Conservation (phyloP, 2,113 vertebrate species). For the Pachycephala philippinensis region DNA sequence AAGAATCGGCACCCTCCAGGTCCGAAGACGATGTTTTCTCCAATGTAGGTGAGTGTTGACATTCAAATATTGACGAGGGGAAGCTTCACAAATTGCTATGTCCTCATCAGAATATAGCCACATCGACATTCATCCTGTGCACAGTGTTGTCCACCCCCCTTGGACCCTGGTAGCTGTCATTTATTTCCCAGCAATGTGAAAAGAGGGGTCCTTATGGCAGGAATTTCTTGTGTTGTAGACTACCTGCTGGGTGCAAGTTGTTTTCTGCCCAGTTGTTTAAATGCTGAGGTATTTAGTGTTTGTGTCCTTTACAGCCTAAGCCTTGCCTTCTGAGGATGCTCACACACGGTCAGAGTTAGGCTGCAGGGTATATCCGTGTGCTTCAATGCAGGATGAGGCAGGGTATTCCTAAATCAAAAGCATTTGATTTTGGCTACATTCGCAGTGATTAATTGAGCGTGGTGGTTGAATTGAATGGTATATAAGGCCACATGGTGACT, state of each 20-base stretch:
- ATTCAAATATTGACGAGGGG: not conserved
- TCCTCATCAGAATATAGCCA: not conserved
- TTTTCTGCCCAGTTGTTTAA: not conserved
- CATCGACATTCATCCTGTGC: fast-evolving
- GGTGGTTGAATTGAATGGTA: not conserved
- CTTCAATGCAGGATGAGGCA: not conserved
- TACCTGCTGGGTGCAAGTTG: not conserved
- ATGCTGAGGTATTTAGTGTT: not conserved
- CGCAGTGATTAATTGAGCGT: not conserved
- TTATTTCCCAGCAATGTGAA: not conserved
- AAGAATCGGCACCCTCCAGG: not conserved
- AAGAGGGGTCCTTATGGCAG: not conserved
- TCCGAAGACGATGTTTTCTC: conserved; percentile 60
- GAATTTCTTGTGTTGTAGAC: not conserved
- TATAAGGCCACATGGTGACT: not conserved
- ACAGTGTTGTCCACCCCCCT: not conserved
- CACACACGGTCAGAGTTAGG: not conserved
- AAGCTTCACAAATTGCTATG: not conserved
- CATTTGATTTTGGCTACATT: not conserved
- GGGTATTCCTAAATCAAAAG: not conserved
- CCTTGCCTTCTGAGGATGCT: not conserved
- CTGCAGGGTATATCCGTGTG: not conserved
- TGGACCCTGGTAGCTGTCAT: not conserved
- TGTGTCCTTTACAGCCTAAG: not conserved
- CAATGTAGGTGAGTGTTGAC: conserved; percentile 43